Percentiles rank a stretch among this genome's conserved stretches.
phyloP scores from a whole-genome alignment of 2,888 invertebrate genomes.

The Patella pellucida region DNA sequence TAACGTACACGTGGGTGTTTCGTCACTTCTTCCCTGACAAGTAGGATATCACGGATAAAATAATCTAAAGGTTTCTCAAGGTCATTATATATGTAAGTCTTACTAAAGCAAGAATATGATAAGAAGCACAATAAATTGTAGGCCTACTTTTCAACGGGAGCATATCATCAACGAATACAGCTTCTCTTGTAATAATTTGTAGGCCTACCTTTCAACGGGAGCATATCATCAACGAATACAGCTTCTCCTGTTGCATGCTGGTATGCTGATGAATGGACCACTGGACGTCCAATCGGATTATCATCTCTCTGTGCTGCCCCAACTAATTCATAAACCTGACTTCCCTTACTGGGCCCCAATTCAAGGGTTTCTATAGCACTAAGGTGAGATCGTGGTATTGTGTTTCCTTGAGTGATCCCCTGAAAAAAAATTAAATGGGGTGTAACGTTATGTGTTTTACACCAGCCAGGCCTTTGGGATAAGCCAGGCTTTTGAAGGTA shows the following conservation, averaged over 20 bases:
- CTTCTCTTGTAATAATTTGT: slow-evolving; percentile 80
- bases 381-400: not conserved
- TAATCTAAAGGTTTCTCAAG: too few relatives aligned
- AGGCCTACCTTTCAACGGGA: slow-evolving; percentile 72
- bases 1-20: too few relatives aligned
- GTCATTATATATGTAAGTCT: too few relatives aligned
- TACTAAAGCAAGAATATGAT: too few relatives aligned
- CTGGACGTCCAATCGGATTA: slow-evolving; percentile 86
- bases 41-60: too few relatives aligned
- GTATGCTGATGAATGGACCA: slow-evolving; percentile 84
- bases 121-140: too few relatives aligned
- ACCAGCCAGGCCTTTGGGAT: too few relatives aligned
- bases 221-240: slow-evolving; percentile 90
- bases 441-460: too few relatives aligned
- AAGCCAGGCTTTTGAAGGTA: too few relatives aligned
- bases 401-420: too few relatives aligned
- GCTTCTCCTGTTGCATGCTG: slow-evolving; percentile 94
- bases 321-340: slow-evolving; percentile 71
- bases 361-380: slow-evolving; percentile 46
- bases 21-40: too few relatives aligned
- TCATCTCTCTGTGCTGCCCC: slow-evolving; percentile 64
- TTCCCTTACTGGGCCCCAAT: slow-evolving; percentile 42
- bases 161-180: slow-evolving; percentile 91
- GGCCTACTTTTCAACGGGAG: slow-evolving; percentile 74
- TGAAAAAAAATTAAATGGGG: too few relatives aligned